Conservation (phyloP, 2,888 invertebrate species). For the Beris morrisii region DNA sequence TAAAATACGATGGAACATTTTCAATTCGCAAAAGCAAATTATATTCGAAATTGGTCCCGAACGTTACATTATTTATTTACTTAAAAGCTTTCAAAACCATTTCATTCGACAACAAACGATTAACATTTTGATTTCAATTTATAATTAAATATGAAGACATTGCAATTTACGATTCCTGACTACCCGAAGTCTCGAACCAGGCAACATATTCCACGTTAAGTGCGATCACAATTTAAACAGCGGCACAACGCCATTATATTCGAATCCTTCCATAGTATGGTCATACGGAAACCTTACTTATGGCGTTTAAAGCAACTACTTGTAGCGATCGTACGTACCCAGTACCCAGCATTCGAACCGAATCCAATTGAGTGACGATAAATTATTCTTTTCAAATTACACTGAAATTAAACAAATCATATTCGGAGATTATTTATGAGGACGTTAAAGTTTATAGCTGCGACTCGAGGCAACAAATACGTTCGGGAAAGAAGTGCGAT, state of each 20-base stretch:
- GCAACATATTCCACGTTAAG: constrained; percentile 7
- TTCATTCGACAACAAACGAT: constrained; percentile 25
- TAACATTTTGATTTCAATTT: constrained; percentile 18
- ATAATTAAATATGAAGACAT: constrained; percentile 30
- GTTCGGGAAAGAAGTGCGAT: background rate
- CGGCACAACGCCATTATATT: background rate
- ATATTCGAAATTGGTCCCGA: no score
- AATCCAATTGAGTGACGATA: constrained; percentile 27
- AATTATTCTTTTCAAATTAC: constrained; percentile 38
- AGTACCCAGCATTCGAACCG: no score
- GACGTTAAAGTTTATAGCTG: constrained; percentile 17
- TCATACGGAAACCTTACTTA: no score
- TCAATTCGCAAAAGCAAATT: background rate
- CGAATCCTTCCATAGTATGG: no score
- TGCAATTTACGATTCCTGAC: constrained; percentile 35
- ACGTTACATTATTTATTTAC: background rate
- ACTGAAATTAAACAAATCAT: constrained; percentile 38
- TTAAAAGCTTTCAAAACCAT: constrained; percentile 6
- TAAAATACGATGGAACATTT: background rate
- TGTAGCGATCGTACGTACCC: no score
- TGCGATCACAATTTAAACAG: constrained; percentile 15
- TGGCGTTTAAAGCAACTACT: no score
- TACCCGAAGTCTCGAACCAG: constrained; percentile 22
- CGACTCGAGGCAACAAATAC: background rate
- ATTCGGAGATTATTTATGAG: constrained; percentile 34